Evolutionary conservation across 1,140 invertebrate genomes (phyloP), one percentile per base, ranked within the genome.

Genomic region (Zaprionus ornatus): DNA sequence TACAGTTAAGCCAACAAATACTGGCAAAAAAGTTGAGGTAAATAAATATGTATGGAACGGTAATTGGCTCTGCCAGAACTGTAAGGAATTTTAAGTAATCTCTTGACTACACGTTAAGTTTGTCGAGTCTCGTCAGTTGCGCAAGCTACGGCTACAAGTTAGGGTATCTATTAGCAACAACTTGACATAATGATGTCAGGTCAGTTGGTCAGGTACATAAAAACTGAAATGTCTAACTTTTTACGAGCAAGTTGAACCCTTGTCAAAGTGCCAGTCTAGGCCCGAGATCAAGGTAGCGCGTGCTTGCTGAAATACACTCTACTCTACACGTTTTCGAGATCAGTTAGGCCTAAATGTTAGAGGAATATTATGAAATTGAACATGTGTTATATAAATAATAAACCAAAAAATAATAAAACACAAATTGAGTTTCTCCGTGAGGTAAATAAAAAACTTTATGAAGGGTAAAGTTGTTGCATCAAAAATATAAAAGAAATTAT

Each of bases 1-100:
- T 57, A 77, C 63, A 73, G 80, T 73, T 73, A 77, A 54, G n/a
- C 74, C 63, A 80, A 65, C 54, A 80, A 77, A 82, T 62, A 74
- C 60, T 19, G 56, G 29, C 45, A 29, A 29, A 50, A 54, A 80
- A 78, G 60, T 60, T 40, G 62, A 50, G 17, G 17, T 67, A 25
- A 74, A 74, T 55, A 70, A 25, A 50, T 37, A 50, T 60, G 37
- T 17, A 55, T 50, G 19, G 9, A 70, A 63, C 29, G 52, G 61
- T 55, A 70, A 56, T 62, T 55, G 59, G 59, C 32, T 42, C 13
- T 19, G 12, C 23, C 17, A 61, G 59, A 42, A 61, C 21, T 45
- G 19, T 50, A 23, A 50, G 45, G 45, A 50, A 50, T 50, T 50
- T 21, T 12, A 50, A 50, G 45, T 50, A 13, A 50, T 50, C 45